Conservation (phyloP, 2,113 vertebrate species). For the Podocnemis expansa region DNA sequence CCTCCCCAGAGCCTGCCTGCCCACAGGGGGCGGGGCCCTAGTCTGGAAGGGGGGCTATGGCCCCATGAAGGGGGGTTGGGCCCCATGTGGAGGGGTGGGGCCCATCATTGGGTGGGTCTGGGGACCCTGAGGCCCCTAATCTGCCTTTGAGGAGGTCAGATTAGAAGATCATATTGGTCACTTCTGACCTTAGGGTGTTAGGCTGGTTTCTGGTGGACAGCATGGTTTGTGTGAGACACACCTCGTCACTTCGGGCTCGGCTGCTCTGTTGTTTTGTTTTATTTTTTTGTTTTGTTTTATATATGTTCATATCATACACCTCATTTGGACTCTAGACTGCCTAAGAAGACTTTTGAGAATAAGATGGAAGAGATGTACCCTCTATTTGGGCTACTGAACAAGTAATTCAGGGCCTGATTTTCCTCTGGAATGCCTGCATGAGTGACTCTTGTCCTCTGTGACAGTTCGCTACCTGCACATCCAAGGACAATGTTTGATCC, state of each 20-base stretch:
- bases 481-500: background rate
- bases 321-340: background rate
- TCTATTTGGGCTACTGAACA: background rate
- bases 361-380: background rate
- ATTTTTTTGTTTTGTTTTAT: background rate
- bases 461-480: background rate
- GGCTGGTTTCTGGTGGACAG: background rate
- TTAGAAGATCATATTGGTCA: too few species aligned
- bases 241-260: background rate
- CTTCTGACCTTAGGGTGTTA: too few species aligned
- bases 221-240: background rate
- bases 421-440: background rate
- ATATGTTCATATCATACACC: accelerated
- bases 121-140: too few species aligned
- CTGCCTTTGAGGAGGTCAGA: too few species aligned
- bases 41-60: too few species aligned
- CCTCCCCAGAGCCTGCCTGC: too few species aligned
- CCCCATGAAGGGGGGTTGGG: too few species aligned
- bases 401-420: background rate
- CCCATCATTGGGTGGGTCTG: too few species aligned
- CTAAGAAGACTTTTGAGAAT: background rate
- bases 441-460: background rate
- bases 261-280: background rate
- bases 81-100: too few species aligned
- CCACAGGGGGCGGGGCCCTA: too few species aligned